Evolutionary conservation across 2,113 vertebrate species (phyloP).

Genomic region (Strix uralensis): DNA sequence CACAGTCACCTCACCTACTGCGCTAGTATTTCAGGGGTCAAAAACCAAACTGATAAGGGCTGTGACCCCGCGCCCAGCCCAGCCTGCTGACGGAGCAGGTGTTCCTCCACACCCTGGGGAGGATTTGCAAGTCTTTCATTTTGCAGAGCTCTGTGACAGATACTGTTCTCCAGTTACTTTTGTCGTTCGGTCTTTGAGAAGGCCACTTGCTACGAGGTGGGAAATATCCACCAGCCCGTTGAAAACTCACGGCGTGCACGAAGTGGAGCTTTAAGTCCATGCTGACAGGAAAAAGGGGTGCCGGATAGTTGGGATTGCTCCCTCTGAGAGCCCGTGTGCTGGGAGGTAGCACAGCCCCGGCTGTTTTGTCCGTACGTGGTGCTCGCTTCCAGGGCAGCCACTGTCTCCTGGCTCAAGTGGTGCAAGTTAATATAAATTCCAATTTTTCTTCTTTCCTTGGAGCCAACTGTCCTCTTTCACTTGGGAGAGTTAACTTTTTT

Average conservation of each 20-base stretch:
- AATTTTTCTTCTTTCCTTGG: background rate
- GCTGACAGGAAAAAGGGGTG: background rate
- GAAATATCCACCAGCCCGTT: background rate
- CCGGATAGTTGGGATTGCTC: background rate
- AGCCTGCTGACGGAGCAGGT: conserved; percentile 24
- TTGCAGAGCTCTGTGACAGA: background rate
- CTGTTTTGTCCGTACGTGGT: accelerated
- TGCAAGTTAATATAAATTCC: background rate
- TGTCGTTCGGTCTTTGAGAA: background rate
- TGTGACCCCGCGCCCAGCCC: background rate
- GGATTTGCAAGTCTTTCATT: conserved; percentile 10
- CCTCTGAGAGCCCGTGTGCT: background rate
- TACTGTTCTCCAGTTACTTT: background rate
- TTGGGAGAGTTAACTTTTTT: background rate
- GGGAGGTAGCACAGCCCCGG: background rate
- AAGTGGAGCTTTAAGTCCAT: background rate
- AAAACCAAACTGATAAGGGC: background rate
- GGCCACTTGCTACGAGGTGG: background rate
- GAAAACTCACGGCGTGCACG: background rate
- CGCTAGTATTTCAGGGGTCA: background rate
- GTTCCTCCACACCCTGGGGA: conserved; percentile 1
- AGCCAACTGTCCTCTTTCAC: background rate
- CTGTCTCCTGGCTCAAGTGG: background rate
- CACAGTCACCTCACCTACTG: background rate
- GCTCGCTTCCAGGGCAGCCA: background rate